Evolutionary conservation across 2,113 vertebrate genomes (phyloP), one percentile per base, ranked within the genome.

Genomic region (Ameiurus melas): DNA sequence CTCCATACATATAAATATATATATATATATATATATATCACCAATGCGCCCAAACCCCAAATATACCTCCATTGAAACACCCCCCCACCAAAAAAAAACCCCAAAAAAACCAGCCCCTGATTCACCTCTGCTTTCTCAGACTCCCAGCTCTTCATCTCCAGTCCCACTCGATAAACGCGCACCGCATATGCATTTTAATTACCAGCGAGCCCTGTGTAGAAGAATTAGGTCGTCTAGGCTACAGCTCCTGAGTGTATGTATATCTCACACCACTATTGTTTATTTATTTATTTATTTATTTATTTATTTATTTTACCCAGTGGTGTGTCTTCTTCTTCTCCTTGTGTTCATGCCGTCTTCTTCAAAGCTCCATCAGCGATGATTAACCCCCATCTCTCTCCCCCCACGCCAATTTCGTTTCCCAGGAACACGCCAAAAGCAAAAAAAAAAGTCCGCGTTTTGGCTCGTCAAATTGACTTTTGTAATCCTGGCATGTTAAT

Each of bases 121-220:
- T 27, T 51, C 3, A 27, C 22, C 71, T n/a, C 75, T 51, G 43
- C 20, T 39, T 51, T 27, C 43, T 47, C 75, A 47, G 39, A 77
- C 39, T 47, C 9, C 1, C 71, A 17, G 30, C 70, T 73, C 43
- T 2, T 51, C 25, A 55, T 80, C 4, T 80, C 51, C 51, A 80
- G 78, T 20, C 16, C n/a, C n/a, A 19, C 51, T 80, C 27, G 43
- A 51, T 51, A n/a, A 79, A 79, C 10, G 53, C 53, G 78, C 78
- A 80, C 51, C 78, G 53, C 53, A 33, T n/a, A 33, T 20, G 78
- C 78, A 80, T 57, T 30, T 80, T 57, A 80, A 80, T 80, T 30
- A 16, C 78, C 51, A 55, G 16, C 53, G 5, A 17, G 78, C 51
- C 57, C 27, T 20, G 51, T 55, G 51, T 30, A 20, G 78, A 47